phyloP scores from a whole-genome alignment of 2,888 invertebrate species.

The Syrphus vitripennis region DNA sequence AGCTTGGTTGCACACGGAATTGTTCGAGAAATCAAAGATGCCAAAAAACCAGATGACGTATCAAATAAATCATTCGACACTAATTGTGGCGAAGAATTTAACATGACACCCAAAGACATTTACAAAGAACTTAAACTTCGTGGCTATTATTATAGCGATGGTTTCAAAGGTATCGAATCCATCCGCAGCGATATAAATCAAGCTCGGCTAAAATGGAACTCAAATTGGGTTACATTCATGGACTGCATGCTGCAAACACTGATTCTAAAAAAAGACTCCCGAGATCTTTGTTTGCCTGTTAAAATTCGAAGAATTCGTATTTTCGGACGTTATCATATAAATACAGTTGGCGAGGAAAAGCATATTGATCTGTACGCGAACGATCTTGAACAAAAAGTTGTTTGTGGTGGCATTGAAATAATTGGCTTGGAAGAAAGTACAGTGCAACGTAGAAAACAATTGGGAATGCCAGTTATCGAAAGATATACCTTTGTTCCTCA shows the following conservation, averaged over 20 bases:
- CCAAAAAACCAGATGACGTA: constrained; percentile 39
- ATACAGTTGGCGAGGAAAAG: constrained; percentile 77
- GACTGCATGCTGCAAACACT: constrained; percentile 92
- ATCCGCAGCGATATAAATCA: constrained; percentile 73
- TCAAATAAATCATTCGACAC: constrained; percentile 21
- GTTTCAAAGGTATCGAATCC: constrained; percentile 73
- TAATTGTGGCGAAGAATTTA: constrained; percentile 80
- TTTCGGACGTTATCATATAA: constrained; percentile 84
- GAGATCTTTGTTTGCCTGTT: constrained; percentile 88
- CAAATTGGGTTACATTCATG: constrained; percentile 92
- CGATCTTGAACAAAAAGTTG: constrained; percentile 74
- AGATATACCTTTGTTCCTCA: constrained; percentile 87
- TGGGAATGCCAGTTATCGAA: constrained; percentile 88
- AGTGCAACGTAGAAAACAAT: constrained; percentile 85
- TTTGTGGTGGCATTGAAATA: constrained; percentile 88
- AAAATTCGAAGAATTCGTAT: constrained; percentile 86
- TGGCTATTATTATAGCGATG: constrained; percentile 83
- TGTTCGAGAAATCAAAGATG: constrained; percentile 76
- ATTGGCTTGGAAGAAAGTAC: constrained; percentile 88
- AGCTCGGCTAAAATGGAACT: constrained; percentile 84
- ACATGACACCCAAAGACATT: constrained; percentile 84
- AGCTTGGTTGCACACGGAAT: constrained; percentile 80
- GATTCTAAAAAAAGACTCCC: constrained; percentile 85
- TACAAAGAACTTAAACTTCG: constrained; percentile 86
- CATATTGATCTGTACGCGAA: constrained; percentile 72